phyloP scores from a whole-genome alignment of 2,113 vertebrate genomes.

The Nerophis ophidion region DNA sequence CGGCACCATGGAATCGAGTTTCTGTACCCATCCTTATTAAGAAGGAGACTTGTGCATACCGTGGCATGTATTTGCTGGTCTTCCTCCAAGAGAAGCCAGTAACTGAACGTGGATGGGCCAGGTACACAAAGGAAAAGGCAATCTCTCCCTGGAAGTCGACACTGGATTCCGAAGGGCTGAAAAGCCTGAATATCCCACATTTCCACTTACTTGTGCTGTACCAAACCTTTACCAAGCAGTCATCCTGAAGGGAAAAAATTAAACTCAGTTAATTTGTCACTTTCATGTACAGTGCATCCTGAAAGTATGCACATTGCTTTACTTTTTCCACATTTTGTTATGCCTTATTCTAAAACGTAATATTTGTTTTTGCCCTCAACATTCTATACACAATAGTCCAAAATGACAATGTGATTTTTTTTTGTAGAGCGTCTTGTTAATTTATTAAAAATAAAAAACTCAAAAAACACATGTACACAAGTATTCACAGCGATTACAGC shows the following conservation, averaged over 20 bases:
- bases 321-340: too few relatives aligned
- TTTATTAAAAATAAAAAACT: too few relatives aligned
- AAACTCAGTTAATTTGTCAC: not conserved
- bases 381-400: too few relatives aligned
- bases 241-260: constrained; percentile 72
- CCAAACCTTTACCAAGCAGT: constrained; percentile 96
- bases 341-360: too few relatives aligned
- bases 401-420: too few relatives aligned
- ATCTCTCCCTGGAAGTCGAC: constrained; percentile 68
- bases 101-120: constrained; percentile 93
- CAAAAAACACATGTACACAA: too few relatives aligned
- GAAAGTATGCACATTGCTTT: too few relatives aligned
- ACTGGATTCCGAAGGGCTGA: constrained; percentile 70
- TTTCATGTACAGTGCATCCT: not conserved
- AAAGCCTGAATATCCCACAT: constrained; percentile 71
- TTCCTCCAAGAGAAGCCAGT: constrained; percentile 97
- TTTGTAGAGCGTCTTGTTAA: too few relatives aligned
- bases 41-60: constrained; percentile 61
- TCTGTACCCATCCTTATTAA: too few relatives aligned
- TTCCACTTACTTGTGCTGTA: constrained; percentile 90
- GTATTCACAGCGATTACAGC: too few relatives aligned
- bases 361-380: too few relatives aligned
- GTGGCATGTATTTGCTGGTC: constrained; percentile 91
- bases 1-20: too few relatives aligned
- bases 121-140: constrained; percentile 91